Percentiles rank a stretch among this genome's conserved stretches.
phyloP scores from a whole-genome alignment of 2,113 vertebrate species.

The Halcyon malimbica region DNA sequence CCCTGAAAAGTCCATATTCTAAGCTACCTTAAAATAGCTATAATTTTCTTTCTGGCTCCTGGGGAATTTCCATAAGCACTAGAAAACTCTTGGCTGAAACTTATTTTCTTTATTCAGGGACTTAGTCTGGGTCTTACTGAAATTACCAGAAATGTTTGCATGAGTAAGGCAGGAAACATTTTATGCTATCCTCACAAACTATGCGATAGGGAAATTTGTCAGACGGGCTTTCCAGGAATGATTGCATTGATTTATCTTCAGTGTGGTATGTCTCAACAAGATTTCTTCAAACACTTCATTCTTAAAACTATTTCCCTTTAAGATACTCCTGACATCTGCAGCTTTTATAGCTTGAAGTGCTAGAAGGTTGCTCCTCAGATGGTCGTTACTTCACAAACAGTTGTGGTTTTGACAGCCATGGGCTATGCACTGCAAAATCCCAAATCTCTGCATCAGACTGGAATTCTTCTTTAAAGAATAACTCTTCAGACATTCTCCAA shows the following conservation, averaged over 20 bases:
- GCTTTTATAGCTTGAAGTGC: conserved; percentile 36
- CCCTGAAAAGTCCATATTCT: not conserved
- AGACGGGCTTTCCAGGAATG: conserved; percentile 57
- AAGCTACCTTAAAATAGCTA: not conserved
- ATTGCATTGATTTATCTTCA: conserved; percentile 64
- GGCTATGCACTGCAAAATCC: not conserved
- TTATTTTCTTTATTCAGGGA: not conserved
- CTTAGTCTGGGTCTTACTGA: not conserved
- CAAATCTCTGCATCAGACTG: not conserved
- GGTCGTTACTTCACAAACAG: conserved; percentile 45
- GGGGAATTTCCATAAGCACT: not conserved
- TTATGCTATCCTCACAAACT: conserved; percentile 38
- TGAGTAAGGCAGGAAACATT: conserved; percentile 48
- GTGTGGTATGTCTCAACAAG: conserved; percentile 50
- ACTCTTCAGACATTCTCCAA: conserved; percentile 4
- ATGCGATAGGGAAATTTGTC: conserved; percentile 53
- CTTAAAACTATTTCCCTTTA: conserved; percentile 48
- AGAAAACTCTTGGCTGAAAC: not conserved
- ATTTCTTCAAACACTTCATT: conserved; percentile 54
- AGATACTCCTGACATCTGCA: conserved; percentile 55
- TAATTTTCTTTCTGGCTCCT: conserved; percentile 11
- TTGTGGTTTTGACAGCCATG: not conserved
- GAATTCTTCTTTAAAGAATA: not conserved
- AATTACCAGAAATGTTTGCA: conserved; percentile 8
- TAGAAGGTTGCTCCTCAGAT: conserved; percentile 41